Evolutionary conservation across 2,797 vertebrate genomes (phyloP).

Genomic region (Esox masquinongy): DNA sequence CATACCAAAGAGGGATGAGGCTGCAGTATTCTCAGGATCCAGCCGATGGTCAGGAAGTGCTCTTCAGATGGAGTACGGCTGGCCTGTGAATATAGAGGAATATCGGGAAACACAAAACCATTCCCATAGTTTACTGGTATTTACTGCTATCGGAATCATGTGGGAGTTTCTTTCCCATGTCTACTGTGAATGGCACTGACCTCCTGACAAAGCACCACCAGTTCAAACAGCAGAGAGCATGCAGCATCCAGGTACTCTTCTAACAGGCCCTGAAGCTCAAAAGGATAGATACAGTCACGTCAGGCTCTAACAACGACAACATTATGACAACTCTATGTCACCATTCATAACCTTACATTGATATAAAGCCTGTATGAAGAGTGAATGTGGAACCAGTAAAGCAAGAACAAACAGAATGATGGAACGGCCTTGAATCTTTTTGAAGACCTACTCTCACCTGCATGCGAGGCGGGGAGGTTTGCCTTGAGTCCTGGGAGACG

Average conservation of each 20-base stretch:
- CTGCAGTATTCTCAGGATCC: constrained; percentile 71
- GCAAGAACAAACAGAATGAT: neutral
- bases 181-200: constrained; percentile 48
- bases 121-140: too few species aligned
- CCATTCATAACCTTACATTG: neutral
- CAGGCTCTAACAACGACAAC: too few species aligned
- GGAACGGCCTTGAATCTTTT: neutral
- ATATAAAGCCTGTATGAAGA: neutral
- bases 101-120: too few species aligned
- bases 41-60: constrained; percentile 67
- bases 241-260: constrained; percentile 75
- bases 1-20: constrained; percentile 71
- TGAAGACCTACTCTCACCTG: constrained; percentile 48
- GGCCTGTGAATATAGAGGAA: constrained; percentile 53
- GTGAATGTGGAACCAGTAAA: neutral
- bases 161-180: neutral
- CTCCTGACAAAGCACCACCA: constrained; percentile 77
- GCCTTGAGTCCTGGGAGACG: neutral
- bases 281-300: neutral
- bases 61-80: constrained; percentile 52
- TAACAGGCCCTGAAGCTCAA: constrained; percentile 64
- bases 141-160: neutral
- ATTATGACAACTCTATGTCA: too few species aligned
- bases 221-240: constrained; percentile 78
- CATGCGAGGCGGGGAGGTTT: constrained; percentile 9